Conservation (phyloP, 2,797 vertebrate species). For the Halcyon badia region DNA sequence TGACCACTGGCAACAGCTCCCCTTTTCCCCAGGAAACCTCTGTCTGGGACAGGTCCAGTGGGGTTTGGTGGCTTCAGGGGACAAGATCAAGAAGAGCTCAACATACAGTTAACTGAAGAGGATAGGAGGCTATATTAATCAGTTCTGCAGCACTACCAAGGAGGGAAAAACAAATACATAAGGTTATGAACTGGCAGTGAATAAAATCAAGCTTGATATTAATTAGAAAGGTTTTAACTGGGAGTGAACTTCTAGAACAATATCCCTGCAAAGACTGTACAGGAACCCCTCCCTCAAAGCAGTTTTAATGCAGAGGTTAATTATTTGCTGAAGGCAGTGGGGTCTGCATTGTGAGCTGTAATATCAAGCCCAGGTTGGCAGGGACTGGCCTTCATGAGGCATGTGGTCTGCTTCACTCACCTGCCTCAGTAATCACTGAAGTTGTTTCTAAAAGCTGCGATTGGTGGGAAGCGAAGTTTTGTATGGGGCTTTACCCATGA, state of each 20-base stretch:
- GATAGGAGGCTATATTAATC: background rate
- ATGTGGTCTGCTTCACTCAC: background rate
- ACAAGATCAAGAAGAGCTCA: background rate
- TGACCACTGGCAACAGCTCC: background rate
- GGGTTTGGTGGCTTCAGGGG: background rate
- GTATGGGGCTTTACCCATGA: background rate
- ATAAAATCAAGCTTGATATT: background rate
- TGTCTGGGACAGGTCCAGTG: background rate
- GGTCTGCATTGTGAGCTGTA: background rate
- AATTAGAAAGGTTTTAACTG: background rate
- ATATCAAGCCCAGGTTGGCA: background rate
- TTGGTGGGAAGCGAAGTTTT: background rate
- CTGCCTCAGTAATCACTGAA: background rate
- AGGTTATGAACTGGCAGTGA: background rate
- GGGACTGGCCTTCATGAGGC: background rate
- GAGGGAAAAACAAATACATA: background rate
- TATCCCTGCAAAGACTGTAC: fast-evolving
- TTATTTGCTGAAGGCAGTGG: background rate
- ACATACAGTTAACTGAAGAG: background rate
- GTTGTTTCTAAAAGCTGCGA: background rate
- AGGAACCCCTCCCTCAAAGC: background rate
- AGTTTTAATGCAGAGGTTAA: background rate
- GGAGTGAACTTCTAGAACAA: background rate
- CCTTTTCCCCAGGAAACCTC: background rate
- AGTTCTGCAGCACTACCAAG: background rate